These are phyloP conservation scores for Mirza zaza DNA, from an alignment of 2,113 vertebrate genomes.

Conservation along the genomic window DNA sequence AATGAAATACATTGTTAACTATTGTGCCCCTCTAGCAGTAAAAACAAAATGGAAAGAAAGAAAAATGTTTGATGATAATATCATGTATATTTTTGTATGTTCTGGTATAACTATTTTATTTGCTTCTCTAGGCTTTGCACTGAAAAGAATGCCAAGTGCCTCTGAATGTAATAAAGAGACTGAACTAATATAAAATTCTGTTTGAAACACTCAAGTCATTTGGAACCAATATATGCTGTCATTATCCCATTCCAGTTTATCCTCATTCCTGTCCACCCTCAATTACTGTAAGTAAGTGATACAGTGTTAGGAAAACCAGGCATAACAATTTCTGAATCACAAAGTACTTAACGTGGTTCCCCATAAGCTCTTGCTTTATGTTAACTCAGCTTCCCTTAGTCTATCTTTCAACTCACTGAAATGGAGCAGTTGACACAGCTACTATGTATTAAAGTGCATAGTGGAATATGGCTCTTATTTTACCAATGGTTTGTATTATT, in stretches of 20 bases:
- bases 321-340: not conserved
- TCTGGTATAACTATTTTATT: not conserved
- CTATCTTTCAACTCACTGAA: not conserved
- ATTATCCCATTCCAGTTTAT: not conserved
- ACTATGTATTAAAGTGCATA: not conserved
- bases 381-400: not conserved
- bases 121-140: slow-evolving; percentile 25
- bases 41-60: not conserved
- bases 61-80: not conserved
- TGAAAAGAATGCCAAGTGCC: slow-evolving; percentile 23
- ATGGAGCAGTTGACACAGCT: not conserved
- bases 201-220: slow-evolving; percentile 49
- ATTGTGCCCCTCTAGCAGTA: not conserved
- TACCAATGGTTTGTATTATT: slow-evolving; percentile 29
- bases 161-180: slow-evolving; percentile 50
- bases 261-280: not conserved
- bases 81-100: not conserved
- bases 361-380: not conserved
- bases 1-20: not conserved
- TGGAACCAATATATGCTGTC: slow-evolving; percentile 37
- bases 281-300: slow-evolving; percentile 25
- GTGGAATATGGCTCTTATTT: not conserved
- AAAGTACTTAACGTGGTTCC: not conserved
- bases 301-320: not conserved
- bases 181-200: slow-evolving; percentile 57